Conservation (phyloP, 1,140 invertebrate genomes). For the Papilio helenus region DNA sequence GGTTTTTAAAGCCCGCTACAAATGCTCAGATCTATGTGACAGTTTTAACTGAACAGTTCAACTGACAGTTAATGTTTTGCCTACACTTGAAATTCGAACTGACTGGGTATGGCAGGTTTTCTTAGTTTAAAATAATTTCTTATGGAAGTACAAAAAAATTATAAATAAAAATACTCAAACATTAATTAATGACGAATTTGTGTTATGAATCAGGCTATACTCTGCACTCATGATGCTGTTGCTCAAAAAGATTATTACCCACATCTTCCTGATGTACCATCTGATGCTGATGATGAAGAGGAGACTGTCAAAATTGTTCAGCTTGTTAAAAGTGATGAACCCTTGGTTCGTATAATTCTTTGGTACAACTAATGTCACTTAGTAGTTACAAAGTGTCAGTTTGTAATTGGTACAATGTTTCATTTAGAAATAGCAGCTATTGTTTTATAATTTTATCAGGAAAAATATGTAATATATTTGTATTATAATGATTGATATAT, state of each 20-base stretch:
- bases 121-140: too few relatives aligned
- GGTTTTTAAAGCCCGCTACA: background rate
- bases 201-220: conserved; percentile 87
- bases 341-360: conserved; percentile 89
- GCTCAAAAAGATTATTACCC: conserved; percentile 98
- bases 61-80: too few relatives aligned
- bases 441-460: conserved; percentile 14
- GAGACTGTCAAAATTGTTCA: conserved; percentile 98
- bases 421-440: conserved; percentile 82
- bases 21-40: background rate
- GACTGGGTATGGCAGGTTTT: too few relatives aligned
- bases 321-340: conserved; percentile 98
- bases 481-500: background rate
- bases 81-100: too few relatives aligned
- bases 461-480: conserved; percentile 15
- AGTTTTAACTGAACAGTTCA: background rate
- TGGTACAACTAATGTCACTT: background rate
- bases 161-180: background rate
- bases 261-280: conserved; percentile 93
- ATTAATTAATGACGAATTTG: conserved; percentile 37
- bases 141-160: too few relatives aligned
- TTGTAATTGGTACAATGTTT: conserved; percentile 18
- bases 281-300: conserved; percentile 95
- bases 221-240: conserved; percentile 96
- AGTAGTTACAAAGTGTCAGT: background rate